Percentiles rank a stretch among this genome's conserved stretches.
These are phyloP conservation scores for Myotis davidii DNA, from an alignment of 2,113 vertebrate genomes.

Conservation along the genomic window DNA sequence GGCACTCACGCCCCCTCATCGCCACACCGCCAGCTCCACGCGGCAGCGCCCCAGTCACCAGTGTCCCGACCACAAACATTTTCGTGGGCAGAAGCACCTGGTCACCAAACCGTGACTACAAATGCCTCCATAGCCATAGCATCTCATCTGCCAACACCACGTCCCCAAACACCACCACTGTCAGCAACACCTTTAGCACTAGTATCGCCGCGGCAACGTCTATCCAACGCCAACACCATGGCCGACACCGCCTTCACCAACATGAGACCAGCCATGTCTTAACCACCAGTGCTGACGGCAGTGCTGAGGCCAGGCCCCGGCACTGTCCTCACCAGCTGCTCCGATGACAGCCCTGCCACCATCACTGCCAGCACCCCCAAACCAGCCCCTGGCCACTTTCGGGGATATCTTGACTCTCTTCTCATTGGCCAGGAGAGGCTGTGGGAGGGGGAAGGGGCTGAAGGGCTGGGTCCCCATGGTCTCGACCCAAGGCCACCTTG, in stretches of 20 bases:
- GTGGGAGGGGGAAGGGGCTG: neutral
- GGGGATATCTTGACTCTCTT: neutral
- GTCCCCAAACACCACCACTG: neutral
- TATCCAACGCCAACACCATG: neutral
- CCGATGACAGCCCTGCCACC: fast-evolving
- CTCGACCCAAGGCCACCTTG: neutral
- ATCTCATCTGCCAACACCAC: neutral
- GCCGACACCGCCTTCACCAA: neutral
- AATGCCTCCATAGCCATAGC: fast-evolving
- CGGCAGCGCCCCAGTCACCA: neutral
- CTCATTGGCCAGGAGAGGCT: neutral
- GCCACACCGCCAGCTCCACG: neutral
- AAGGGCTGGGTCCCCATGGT: neutral
- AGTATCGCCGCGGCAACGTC: fast-evolving
- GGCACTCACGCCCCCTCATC: no score
- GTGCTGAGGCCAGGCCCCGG: fast-evolving
- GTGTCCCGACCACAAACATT: neutral
- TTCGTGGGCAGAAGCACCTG: fast-evolving
- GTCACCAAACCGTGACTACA: neutral
- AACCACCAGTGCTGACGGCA: fast-evolving
- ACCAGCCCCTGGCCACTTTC: neutral
- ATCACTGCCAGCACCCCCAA: fast-evolving
- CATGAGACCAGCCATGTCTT: neutral
- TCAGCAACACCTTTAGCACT: neutral
- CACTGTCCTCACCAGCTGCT: neutral